A percentile compares a stretch with the other conserved stretches of the same genome.
These are phyloP conservation scores for Meteorus sp. DNA, from an alignment of 1,140 invertebrate genomes.

Conservation along the genomic window DNA sequence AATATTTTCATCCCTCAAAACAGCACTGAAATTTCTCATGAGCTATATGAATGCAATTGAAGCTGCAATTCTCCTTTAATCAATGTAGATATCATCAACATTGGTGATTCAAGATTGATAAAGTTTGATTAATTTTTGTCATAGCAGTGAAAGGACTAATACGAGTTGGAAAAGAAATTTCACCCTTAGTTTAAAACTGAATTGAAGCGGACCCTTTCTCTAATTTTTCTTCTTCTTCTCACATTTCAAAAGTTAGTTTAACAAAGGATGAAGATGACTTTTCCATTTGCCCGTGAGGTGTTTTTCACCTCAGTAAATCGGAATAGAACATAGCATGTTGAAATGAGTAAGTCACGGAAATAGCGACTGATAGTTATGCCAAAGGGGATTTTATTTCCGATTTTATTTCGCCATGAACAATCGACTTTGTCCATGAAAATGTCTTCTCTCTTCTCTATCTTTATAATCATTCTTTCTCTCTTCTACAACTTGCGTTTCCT, in stretches of 20 bases:
- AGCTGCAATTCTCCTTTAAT: too few relatives aligned
- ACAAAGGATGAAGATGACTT: too few relatives aligned
- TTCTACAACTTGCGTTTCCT: neutral
- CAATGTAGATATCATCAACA: neutral
- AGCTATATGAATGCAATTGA: too few relatives aligned
- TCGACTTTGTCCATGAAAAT: conserved; percentile 18
- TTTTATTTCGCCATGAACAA: conserved; percentile 1
- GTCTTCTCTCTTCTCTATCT: conserved; percentile 6
- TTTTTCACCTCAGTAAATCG: conserved; percentile 22
- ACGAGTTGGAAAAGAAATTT: too few relatives aligned
- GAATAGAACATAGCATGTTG: conserved; percentile 11
- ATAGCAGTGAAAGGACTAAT: neutral
- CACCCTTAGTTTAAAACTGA: too few relatives aligned
- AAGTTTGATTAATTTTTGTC: neutral
- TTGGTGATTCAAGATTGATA: neutral
- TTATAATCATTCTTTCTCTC: neutral
- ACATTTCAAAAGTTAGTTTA: too few relatives aligned
- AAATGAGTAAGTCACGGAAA: conserved; percentile 10
- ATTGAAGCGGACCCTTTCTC: too few relatives aligned
- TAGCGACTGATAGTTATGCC: neutral
- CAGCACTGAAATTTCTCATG: too few relatives aligned
- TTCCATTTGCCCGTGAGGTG: too few relatives aligned
- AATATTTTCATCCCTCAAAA: too few relatives aligned
- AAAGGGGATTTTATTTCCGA: conserved; percentile 24
- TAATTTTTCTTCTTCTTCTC: too few relatives aligned